A percentile compares a stretch with the other conserved stretches of the same genome.
Conservation (phyloP, 2,797 vertebrate genomes). For the Gila robusta region DNA sequence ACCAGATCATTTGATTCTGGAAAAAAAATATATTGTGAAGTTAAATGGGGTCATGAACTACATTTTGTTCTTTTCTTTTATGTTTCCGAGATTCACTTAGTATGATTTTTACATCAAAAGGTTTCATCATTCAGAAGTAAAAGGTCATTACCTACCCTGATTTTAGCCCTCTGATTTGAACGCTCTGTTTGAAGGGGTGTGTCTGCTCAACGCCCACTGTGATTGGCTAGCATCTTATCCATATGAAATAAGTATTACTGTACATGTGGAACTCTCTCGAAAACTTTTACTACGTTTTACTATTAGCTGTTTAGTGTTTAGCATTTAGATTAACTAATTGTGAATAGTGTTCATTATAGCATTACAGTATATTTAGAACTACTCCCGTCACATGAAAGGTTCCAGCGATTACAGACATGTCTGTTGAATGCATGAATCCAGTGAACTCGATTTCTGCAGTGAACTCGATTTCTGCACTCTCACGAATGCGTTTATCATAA, state of each 20-base stretch:
- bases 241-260: background rate
- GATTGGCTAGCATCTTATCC: background rate
- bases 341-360: background rate
- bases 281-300: background rate
- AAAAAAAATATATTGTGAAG: background rate
- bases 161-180: background rate
- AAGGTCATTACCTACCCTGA: background rate
- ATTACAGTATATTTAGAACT: background rate
- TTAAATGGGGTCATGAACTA: background rate
- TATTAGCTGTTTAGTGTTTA: background rate
- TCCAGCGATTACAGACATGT: too few species aligned
- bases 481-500: background rate
- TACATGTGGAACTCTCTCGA: background rate
- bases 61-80: too few species aligned
- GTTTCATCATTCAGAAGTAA: background rate
- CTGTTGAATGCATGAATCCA: background rate
- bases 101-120: background rate
- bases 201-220: background rate
- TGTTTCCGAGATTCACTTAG: background rate
- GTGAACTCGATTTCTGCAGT: too few species aligned
- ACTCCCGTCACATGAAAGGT: too few species aligned
- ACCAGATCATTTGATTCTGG: background rate
- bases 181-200: background rate
- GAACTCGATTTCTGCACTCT: too few species aligned
- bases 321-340: background rate